Base-by-base conservation (phyloP, 2,888 invertebrate genomes). In the Cartodere bifasciata region DNA sequence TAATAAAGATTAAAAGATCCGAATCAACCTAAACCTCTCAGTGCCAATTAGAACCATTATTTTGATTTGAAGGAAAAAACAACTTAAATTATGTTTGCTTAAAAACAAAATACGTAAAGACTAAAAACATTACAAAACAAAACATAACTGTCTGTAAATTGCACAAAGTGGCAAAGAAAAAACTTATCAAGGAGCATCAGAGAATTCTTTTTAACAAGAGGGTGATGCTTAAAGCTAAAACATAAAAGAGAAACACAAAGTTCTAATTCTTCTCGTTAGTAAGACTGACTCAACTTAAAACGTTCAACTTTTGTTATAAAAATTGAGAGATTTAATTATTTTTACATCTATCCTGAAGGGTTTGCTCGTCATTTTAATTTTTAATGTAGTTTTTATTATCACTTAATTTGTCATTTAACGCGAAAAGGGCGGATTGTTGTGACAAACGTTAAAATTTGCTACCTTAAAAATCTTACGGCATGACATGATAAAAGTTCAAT, bases 271-370 rank as follows among this genome's bases (percentile, higher is more conserved):
- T 42, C 44, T 48, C 49, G 45, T 43, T 45, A 43, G 35, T 43
- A 40, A 46, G 41, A 42, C 34, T 33, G 39, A 42, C 44, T 36
- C 29, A 38, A 11, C 37, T 39, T 45, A 45, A 29, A 23, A 29
- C 16, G 29, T 10, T 26, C 6, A 31, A 6, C 39, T 35, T 37
- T 43, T 42, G 43, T 41, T 43, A 46, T 47, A 44, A 46, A 46
- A 46, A 48, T 47, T 48, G 46, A 46, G 47, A 40, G 44, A 37
- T 40, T 46, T 48, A 48, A 51, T 50, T 49, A 49, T 50, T 50
- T 47, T 47, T 49, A 45, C 46, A 46, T 45, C 45, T 46, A 43
- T 45, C 44, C 43, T 44, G 31, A 40, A 31, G 42, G 32, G 31
- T 35, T 31, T 38, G n/a, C n/a, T 38, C 40, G 39, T 43, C 42